phyloP scores from a whole-genome alignment of 2,888 invertebrate species.

The Nowickia ferox region DNA sequence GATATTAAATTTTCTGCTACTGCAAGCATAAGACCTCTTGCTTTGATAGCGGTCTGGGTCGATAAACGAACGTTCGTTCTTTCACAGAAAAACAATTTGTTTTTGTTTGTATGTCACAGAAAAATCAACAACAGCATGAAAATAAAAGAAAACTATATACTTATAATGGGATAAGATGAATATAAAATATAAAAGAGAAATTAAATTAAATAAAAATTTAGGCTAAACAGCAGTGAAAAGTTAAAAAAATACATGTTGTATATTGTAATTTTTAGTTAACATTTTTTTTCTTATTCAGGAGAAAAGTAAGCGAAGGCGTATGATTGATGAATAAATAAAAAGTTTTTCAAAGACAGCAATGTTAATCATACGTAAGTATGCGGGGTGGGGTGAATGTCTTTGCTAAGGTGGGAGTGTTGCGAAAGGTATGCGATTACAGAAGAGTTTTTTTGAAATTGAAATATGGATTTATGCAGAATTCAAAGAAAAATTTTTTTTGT shows the following conservation, averaged over 20 bases:
- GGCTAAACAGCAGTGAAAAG: background rate
- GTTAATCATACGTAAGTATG: slow-evolving; percentile 63
- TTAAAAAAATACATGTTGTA: background rate
- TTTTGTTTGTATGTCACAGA: slow-evolving; percentile 47
- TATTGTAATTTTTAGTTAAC: slow-evolving; percentile 25
- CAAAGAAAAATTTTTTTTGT: too few relatives aligned
- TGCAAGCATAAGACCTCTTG: slow-evolving; percentile 71
- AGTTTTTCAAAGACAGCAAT: slow-evolving; percentile 28
- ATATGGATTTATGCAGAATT: too few relatives aligned
- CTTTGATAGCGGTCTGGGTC: slow-evolving; percentile 74
- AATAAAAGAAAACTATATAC: background rate
- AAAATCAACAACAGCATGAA: slow-evolving; percentile 21
- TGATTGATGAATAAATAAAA: slow-evolving; percentile 46
- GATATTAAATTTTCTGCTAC: slow-evolving; percentile 56
- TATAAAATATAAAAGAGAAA: slow-evolving; percentile 29
- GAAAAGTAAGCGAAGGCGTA: slow-evolving; percentile 45
- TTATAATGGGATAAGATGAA: slow-evolving; percentile 38
- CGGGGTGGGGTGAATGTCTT: background rate
- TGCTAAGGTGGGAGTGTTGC: background rate
- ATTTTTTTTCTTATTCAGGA: background rate
- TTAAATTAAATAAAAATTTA: slow-evolving; percentile 37
- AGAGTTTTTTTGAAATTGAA: background rate
- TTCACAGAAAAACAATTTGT: slow-evolving; percentile 8
- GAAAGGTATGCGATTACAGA: background rate
- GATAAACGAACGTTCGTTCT: slow-evolving; percentile 65